These are phyloP conservation scores for Lycophotia porphyrea DNA, from an alignment of 2,888 invertebrate species.

Conservation along the genomic window DNA sequence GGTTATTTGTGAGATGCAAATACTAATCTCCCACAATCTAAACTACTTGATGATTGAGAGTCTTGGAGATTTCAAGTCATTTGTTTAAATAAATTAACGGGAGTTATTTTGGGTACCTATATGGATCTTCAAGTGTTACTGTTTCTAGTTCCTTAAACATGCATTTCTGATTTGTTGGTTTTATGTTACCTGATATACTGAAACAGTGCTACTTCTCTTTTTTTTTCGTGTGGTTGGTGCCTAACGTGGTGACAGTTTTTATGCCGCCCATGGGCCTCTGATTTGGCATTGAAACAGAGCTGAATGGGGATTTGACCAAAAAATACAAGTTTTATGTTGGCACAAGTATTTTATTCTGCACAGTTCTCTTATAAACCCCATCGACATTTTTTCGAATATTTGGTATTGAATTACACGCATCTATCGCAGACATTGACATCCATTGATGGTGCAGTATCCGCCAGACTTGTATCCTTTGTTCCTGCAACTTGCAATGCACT, in stretches of 20 bases:
- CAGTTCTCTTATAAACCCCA: too few species aligned
- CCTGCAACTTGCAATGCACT: constrained; percentile 79
- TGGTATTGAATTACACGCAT: not conserved
- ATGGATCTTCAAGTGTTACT: constrained; percentile 16
- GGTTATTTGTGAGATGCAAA: constrained; percentile 42
- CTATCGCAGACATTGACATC: constrained; percentile 78
- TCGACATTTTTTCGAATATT: too few species aligned
- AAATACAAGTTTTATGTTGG: not conserved
- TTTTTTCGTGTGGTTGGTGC: too few species aligned
- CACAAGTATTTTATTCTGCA: not conserved
- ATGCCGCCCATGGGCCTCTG: too few species aligned
- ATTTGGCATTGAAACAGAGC: too few species aligned
- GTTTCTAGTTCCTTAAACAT: constrained; percentile 1
- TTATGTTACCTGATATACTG: too few species aligned
- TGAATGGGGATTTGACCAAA: not conserved
- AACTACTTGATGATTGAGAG: constrained; percentile 54
- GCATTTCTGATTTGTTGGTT: constrained; percentile 36
- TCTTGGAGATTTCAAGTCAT: constrained; percentile 60
- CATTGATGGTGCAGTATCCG: constrained; percentile 80
- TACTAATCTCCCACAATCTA: constrained; percentile 50
- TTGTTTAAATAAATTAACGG: constrained; percentile 56
- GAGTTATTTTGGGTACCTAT: constrained; percentile 44
- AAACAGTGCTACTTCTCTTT: too few species aligned
- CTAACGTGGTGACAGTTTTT: too few species aligned
- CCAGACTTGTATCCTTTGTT: constrained; percentile 73